Base-by-base conservation (phyloP, 2,888 invertebrate genomes). In the Eristalis pertinax region DNA sequence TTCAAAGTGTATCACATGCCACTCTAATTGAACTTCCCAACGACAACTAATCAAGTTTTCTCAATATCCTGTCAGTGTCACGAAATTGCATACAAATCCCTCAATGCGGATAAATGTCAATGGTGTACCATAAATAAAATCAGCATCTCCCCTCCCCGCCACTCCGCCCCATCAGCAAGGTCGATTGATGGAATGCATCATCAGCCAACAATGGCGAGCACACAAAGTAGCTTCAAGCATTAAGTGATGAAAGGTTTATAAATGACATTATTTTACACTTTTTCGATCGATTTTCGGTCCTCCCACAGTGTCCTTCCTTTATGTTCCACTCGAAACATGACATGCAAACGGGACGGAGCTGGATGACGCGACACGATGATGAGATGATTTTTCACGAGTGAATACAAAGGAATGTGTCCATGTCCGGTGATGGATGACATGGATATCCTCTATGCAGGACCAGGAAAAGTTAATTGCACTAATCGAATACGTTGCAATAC, bases 211-310 rank as follows among this genome's bases (percentile, higher is more conserved):
- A 62, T 32, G 60, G 72, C 35, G 67, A 60, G 60, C 41, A 64
- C 38, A 50, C 68, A 80, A 68, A 80, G 63, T 81, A 69, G 69
- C 69, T 22, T 13, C 22, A 56, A 64, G 75, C 41, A 75, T 75
- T 69, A 81, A 70, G 58, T 60, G 75, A 69, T 81, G 75, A 81
- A 81, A 74, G 69, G 75, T 50, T 81, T 81, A 81, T 75, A 63
- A 69, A 64, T 69, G 56, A 69, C 63, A 69, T 81, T 64, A 60
- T 65, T 75, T 75, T 81, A 41, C 69, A 75, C 56, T 75, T 63
- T 32, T 26, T 24, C 22, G 26, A 81, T 81, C 73, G 79, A 79
- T 79, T 67, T 73, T 67, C n/a, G 79, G 15, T 41, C 24, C 41
- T 43, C n/a, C 24, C 11, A 35, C 11, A 50, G n/a, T 24, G 58